These are phyloP conservation scores for Ptiloglossa arizonensis DNA, from an alignment of 1,140 invertebrate species.

Conservation along the genomic window DNA sequence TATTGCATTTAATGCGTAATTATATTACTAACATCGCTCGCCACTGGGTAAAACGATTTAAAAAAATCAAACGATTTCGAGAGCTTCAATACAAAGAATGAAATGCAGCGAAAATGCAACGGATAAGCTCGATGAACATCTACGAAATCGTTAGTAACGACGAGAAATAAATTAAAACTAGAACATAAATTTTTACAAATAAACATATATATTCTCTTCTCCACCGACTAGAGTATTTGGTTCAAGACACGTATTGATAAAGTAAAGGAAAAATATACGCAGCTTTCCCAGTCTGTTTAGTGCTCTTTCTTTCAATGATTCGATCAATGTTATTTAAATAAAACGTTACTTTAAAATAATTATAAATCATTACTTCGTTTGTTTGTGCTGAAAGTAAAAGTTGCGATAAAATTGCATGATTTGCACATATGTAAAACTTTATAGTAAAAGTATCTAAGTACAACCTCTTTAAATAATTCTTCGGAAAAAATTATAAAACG, in stretches of 20 bases:
- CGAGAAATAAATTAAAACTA: slow-evolving; percentile 32
- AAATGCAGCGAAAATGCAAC: slow-evolving; percentile 52
- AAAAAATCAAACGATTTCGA: slow-evolving; percentile 10
- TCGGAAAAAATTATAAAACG: neutral
- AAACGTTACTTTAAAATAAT: neutral
- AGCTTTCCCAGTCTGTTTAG: neutral
- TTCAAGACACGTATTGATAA: slow-evolving; percentile 3
- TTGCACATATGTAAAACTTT: neutral
- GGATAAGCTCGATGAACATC: slow-evolving; percentile 1
- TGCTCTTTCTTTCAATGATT: neutral
- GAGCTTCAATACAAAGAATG: slow-evolving; percentile 8
- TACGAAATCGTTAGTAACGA: slow-evolving; percentile 9
- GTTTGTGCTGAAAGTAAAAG: neutral
- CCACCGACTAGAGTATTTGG: slow-evolving; percentile 39
- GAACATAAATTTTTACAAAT: slow-evolving; percentile 14
- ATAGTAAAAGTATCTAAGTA: slow-evolving; percentile 15
- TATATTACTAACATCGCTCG: slow-evolving; percentile 9
- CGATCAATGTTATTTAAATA: neutral
- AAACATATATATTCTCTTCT: slow-evolving; percentile 34
- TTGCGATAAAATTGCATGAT: neutral
- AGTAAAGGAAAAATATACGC: slow-evolving; percentile 3
- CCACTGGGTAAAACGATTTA: slow-evolving; percentile 13
- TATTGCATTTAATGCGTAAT: slow-evolving; percentile 4
- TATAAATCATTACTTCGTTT: neutral
- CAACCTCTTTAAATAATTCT: neutral